Base-by-base conservation (phyloP, 2,113 vertebrate species). In the Apteryx mantelli region DNA sequence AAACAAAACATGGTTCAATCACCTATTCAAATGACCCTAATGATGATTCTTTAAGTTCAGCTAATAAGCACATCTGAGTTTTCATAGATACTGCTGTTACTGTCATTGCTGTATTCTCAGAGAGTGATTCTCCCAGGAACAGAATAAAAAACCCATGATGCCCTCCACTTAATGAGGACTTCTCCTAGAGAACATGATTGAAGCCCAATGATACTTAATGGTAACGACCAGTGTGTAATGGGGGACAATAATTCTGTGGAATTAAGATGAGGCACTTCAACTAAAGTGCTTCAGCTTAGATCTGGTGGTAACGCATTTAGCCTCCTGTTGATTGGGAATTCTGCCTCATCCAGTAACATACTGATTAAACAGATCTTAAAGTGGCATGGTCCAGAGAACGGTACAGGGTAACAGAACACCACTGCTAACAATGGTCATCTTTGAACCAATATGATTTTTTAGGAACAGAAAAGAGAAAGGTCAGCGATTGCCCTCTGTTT, bases 111-210 rank as follows among this genome's bases (percentile, higher is more conserved):
- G 34, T 22, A 1, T 22, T 73, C 30, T 69, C 77, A 60, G 53
- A 2, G 56, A 79, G 58, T 12, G 66, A 92, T 79, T 86, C 91
- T 93, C 90, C 69, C 50, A 74, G 92, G 88, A 82, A 66, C 8
- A 53, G 83, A 61, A 65, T 66, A 5, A 28, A 64, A 86, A n/a
- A 74, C 69, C 60, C 3, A 5, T 0, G 0, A 66, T 91, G 46
- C n/a, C 91, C 71, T 92, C 50, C 9, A 13, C 48, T 82, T 96
- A 93, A 96, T 66, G 95, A 93, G 78, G 88, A 74, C 66, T 94
- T 87, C 86, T 93, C 77, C 66, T 75, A 30, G 77, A 94, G 82
- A 93, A 70, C 84, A 70, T 50, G 89, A 82, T 50, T 70, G 95
- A 85, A 82, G 81, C 81, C 65, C 74, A 30, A 0, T 34, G 88